These are phyloP conservation scores for Polydrusus tereticollis DNA, from an alignment of 2,888 invertebrate species.

Conservation along the genomic window DNA sequence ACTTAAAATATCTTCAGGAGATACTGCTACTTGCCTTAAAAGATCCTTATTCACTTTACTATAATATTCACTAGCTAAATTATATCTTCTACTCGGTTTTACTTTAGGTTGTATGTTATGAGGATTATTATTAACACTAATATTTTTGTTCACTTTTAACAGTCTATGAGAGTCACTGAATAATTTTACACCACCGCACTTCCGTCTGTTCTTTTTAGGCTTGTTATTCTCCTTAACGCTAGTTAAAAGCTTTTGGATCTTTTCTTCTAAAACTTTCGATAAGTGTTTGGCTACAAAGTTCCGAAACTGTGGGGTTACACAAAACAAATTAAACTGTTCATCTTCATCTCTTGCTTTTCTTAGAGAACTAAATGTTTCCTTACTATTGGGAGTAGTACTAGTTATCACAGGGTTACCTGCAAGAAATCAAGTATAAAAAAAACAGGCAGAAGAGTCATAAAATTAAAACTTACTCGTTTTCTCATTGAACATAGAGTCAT, in stretches of 20 bases:
- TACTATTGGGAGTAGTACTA: constrained; percentile 14
- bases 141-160: constrained; percentile 51
- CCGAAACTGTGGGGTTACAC: constrained; percentile 70
- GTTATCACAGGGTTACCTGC: constrained; percentile 33
- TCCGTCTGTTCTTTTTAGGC: constrained; percentile 40
- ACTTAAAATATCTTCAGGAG: constrained; percentile 68
- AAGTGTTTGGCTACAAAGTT: constrained; percentile 69
- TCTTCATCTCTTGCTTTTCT: constrained; percentile 62
- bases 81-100: not conserved
- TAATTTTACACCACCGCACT: constrained; percentile 51
- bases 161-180: constrained; percentile 64
- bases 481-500: constrained; percentile 61
- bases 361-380: constrained; percentile 52
- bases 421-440: not conserved
- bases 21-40: constrained; percentile 64
- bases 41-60: constrained; percentile 56
- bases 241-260: constrained; percentile 54
- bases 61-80: constrained; percentile 7
- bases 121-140: constrained; percentile 17
- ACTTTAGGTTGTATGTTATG: not conserved
- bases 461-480: constrained; percentile 48
- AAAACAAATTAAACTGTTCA: constrained; percentile 70
- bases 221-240: constrained; percentile 23
- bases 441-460: not conserved
- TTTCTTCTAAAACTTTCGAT: constrained; percentile 67